Conservation (phyloP, 2,113 vertebrate species). For the Numenius arquata region DNA sequence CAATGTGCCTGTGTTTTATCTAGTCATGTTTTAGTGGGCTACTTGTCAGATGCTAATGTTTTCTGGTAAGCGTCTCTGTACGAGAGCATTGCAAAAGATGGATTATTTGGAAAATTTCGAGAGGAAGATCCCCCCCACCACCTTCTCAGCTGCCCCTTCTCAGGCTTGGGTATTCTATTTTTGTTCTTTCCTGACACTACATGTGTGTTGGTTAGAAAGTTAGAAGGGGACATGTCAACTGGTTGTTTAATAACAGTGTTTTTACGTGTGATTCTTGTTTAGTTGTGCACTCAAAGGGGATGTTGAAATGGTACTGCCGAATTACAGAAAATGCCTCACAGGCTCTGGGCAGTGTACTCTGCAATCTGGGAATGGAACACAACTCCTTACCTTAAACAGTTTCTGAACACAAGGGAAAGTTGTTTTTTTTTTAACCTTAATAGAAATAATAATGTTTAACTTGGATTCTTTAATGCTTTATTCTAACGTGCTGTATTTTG, state of each 20-base stretch:
- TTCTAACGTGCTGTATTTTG: not conserved
- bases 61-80: constrained; percentile 59
- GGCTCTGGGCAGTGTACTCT: not conserved
- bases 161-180: not conserved
- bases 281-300: not conserved
- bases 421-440: not conserved
- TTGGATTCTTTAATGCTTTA: not conserved
- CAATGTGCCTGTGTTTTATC: not conserved
- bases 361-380: not conserved
- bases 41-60: constrained; percentile 58
- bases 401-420: not conserved
- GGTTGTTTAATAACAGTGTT: not conserved
- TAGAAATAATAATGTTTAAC: not conserved
- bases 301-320: not conserved
- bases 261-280: not conserved
- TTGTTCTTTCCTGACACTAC: not conserved
- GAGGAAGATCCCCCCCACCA: not conserved
- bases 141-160: constrained; percentile 31
- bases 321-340: not conserved
- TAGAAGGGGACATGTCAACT: not conserved
- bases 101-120: constrained; percentile 53
- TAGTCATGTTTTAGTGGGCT: constrained; percentile 38
- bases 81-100: constrained; percentile 37
- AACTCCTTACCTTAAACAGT: not conserved
- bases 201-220: not conserved